Conservation (phyloP, 1,140 invertebrate genomes). For the Tachypleus tridentatus region DNA sequence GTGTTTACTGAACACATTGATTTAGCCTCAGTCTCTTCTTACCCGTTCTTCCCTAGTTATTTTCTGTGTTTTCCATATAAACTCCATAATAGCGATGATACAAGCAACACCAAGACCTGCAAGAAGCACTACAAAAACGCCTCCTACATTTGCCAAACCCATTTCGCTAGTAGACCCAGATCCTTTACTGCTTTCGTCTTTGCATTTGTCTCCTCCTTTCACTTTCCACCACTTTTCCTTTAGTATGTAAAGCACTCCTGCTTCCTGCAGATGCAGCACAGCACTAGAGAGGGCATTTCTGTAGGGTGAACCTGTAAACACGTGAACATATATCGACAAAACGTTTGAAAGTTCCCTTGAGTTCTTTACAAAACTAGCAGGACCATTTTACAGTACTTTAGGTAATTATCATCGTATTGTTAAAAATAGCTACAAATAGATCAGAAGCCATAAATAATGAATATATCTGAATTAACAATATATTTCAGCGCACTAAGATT, state of each 20-base stretch:
- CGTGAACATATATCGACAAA: too few species aligned
- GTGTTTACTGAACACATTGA: too few species aligned
- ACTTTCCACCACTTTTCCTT: conserved; percentile 78
- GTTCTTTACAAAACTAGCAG: too few species aligned
- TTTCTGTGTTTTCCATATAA: conserved; percentile 65
- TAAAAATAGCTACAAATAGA: too few species aligned
- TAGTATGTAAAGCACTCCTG: conserved; percentile 54
- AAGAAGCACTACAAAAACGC: conserved; percentile 75
- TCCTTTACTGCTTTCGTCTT: conserved; percentile 21
- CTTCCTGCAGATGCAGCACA: conserved; percentile 67
- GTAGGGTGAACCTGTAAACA: conserved; percentile 52
- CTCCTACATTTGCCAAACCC: conserved; percentile 68
- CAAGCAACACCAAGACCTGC: conserved; percentile 51
- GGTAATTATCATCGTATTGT: too few species aligned
- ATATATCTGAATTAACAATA: too few species aligned
- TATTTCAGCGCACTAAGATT: too few species aligned
- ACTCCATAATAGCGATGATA: conserved; percentile 57
- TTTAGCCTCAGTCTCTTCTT: conserved; percentile 8
- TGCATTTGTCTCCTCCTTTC: conserved; percentile 32
- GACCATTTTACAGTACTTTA: too few species aligned
- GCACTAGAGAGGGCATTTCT: conserved; percentile 58
- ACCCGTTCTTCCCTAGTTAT: conserved; percentile 61
- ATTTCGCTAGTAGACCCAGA: conserved; percentile 31
- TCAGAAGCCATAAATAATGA: too few species aligned
- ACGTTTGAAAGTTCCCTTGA: too few species aligned